These are phyloP conservation scores for Chymomyza caudatula DNA, from an alignment of 2,888 invertebrate genomes.

Conservation along the genomic window DNA sequence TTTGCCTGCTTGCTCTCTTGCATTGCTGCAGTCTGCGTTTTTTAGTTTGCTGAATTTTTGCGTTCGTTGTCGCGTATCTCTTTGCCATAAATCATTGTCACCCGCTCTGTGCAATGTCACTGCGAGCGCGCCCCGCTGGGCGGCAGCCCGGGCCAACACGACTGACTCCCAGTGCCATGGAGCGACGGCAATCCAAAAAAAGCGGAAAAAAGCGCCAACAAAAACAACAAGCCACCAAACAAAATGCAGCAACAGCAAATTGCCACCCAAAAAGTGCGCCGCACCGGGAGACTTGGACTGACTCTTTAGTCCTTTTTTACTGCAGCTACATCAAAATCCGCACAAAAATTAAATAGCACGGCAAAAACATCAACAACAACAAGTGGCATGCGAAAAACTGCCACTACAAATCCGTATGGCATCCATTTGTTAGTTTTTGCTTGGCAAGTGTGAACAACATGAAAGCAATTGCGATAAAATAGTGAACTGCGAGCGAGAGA, in stretches of 20 bases:
- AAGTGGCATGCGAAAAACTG: neutral
- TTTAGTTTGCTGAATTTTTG: conserved; percentile 47
- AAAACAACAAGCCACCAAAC: conserved; percentile 13
- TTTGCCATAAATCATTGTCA: conserved; percentile 76
- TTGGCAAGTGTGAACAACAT: neutral
- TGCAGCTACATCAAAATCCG: conserved; percentile 55
- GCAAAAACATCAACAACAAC: conserved; percentile 47
- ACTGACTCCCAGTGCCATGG: conserved; percentile 29
- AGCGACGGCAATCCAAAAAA: conserved; percentile 31
- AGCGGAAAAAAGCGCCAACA: conserved; percentile 26
- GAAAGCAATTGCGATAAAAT: conserved; percentile 7
- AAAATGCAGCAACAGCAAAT: conserved; percentile 54
- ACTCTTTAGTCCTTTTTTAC: conserved; percentile 47
- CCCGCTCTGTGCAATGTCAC: conserved; percentile 75
- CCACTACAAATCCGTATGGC: neutral
- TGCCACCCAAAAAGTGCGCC: conserved; percentile 48
- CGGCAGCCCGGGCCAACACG: conserved; percentile 31
- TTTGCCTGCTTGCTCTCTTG: conserved; percentile 1
- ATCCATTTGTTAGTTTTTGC: conserved; percentile 2
- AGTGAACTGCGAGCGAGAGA: neutral
- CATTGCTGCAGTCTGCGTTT: conserved; percentile 25
- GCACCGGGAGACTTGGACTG: conserved; percentile 16
- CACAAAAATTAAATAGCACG: conserved; percentile 50
- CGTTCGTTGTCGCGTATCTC: conserved; percentile 74
- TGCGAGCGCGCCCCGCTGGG: conserved; percentile 74